These are phyloP conservation scores for Chlorospingus semifuscus DNA, from an alignment of 2,797 vertebrate genomes.

Conservation along the genomic window DNA sequence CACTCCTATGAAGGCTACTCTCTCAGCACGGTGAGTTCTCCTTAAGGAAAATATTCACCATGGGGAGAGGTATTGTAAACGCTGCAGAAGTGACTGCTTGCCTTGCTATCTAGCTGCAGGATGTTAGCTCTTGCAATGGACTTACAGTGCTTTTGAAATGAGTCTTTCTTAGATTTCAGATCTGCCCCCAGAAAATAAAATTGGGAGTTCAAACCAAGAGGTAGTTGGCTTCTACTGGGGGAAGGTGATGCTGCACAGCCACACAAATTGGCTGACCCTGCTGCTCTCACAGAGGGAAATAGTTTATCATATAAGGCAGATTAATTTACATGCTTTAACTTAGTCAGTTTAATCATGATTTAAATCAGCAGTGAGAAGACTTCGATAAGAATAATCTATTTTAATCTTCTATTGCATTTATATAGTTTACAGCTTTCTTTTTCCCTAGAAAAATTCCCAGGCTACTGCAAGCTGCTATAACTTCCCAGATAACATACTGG, in stretches of 20 bases:
- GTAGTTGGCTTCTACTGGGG: background rate
- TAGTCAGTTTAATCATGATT: background rate
- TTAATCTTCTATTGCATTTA: background rate
- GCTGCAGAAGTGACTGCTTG: background rate
- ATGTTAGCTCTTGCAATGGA: background rate
- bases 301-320: background rate
- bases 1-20: constrained; percentile 85
- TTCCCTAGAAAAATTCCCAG: background rate
- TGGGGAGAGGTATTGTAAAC: background rate
- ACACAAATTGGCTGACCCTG: background rate
- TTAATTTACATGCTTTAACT: background rate
- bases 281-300: rapidly evolving
- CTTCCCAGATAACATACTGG: background rate
- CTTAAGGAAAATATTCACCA: rapidly evolving
- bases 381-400: background rate
- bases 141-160: background rate
- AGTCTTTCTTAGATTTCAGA: background rate
- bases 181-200: background rate
- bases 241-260: background rate
- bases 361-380: background rate
- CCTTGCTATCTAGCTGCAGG: background rate
- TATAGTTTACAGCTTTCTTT: background rate
- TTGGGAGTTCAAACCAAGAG: background rate
- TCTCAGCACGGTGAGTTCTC: constrained; percentile 72
- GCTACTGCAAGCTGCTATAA: background rate